These are phyloP conservation scores for Orthonyx spaldingii DNA, from an alignment of 2,113 vertebrate genomes.

Conservation along the genomic window DNA sequence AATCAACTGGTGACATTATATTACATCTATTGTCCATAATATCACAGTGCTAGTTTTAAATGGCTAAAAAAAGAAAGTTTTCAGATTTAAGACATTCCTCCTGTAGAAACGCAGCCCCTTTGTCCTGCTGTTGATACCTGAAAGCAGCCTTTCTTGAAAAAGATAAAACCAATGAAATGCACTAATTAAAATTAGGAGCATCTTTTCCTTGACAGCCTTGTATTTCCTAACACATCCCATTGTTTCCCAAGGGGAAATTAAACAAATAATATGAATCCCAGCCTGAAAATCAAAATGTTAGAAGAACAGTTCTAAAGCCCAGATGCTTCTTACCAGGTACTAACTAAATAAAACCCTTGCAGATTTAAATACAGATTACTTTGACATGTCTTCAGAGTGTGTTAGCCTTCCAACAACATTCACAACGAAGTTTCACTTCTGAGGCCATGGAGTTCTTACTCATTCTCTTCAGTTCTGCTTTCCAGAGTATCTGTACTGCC, in stretches of 20 bases:
- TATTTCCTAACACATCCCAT: slow-evolving; percentile 5
- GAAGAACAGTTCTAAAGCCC: slow-evolving; percentile 72
- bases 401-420: slow-evolving; percentile 48
- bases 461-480: slow-evolving; percentile 52
- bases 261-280: slow-evolving; percentile 51
- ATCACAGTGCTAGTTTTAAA: slow-evolving; percentile 74
- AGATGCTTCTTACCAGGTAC: slow-evolving; percentile 40
- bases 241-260: slow-evolving; percentile 45
- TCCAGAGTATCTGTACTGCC: slow-evolving; percentile 44
- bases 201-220: background rate
- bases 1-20: slow-evolving; percentile 67
- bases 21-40: slow-evolving; percentile 69
- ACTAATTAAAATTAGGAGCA: slow-evolving; percentile 40
- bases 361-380: slow-evolving; percentile 55
- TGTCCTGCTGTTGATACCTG: slow-evolving; percentile 6
- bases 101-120: slow-evolving; percentile 40
- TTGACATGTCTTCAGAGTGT: slow-evolving; percentile 59
- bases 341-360: slow-evolving; percentile 64
- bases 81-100: slow-evolving; percentile 53
- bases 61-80: slow-evolving; percentile 60
- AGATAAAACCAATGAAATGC: slow-evolving; percentile 34
- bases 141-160: slow-evolving; percentile 38
- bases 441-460: slow-evolving; percentile 24
- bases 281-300: slow-evolving; percentile 60
- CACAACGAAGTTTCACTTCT: slow-evolving; percentile 43